Evolutionary conservation across 2,797 vertebrate species (phyloP).

Genomic region (Platyrinchus mystaceus): DNA sequence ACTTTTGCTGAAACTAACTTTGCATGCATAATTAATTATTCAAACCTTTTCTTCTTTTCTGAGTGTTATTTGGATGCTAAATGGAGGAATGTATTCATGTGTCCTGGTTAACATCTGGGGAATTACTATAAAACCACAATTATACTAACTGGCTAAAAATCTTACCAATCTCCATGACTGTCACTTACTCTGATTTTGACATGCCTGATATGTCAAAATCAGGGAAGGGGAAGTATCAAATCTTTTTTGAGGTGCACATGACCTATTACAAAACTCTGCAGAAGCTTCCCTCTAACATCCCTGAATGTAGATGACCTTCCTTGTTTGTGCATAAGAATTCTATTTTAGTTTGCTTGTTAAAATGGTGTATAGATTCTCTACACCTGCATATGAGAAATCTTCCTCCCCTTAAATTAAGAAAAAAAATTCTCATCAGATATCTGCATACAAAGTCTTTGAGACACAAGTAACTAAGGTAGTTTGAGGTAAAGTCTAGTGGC

Average conservation of each 20-base stretch:
- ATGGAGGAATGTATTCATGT: background rate
- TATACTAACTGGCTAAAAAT: conserved; percentile 26
- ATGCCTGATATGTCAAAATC: background rate
- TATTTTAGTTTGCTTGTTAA: background rate
- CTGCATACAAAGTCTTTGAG: background rate
- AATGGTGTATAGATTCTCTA: background rate
- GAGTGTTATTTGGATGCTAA: conserved; percentile 5
- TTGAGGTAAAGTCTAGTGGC: background rate
- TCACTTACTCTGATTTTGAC: background rate
- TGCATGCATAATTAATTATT: conserved; percentile 25
- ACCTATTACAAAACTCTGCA: background rate
- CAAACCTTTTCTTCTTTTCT: background rate
- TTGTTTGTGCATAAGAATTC: background rate
- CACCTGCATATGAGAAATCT: background rate
- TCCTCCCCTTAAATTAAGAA: background rate
- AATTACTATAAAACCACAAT: conserved; percentile 19
- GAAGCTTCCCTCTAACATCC: background rate
- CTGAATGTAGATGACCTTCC: background rate
- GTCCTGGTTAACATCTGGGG: background rate
- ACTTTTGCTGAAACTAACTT: conserved; percentile 19
- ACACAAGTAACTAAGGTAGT: fast-evolving
- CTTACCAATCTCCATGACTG: background rate
- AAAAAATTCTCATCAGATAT: background rate
- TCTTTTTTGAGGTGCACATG: background rate
- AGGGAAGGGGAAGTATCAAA: background rate